Evolutionary conservation across 2,888 invertebrate genomes (phyloP).

Genomic region (Thumatha senex): DNA sequence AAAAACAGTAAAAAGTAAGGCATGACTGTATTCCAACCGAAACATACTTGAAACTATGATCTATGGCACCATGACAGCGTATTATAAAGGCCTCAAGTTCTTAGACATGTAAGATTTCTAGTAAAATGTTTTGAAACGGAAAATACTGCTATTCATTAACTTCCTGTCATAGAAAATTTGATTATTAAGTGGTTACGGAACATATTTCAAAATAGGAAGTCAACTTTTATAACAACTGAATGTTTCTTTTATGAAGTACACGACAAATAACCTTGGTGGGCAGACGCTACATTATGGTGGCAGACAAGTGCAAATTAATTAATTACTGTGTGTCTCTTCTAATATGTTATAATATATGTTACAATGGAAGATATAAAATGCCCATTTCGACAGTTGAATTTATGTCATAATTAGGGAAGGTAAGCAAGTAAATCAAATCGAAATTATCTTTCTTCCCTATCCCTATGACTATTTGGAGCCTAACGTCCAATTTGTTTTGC

Average conservation of each 20-base stretch:
- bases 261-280: too few species aligned
- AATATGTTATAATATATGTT: too few species aligned
- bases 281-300: too few species aligned
- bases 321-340: too few species aligned
- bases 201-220: neutral
- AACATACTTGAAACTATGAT: neutral
- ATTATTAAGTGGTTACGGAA: neutral
- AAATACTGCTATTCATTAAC: neutral
- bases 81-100: neutral
- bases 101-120: neutral
- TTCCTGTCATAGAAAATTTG: neutral
- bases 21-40: neutral
- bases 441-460: too few species aligned
- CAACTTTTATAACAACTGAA: neutral
- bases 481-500: too few species aligned
- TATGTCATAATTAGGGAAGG: too few species aligned
- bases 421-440: too few species aligned
- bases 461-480: too few species aligned
- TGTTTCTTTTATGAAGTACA: neutral
- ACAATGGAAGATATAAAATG: too few species aligned
- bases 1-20: neutral
- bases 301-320: too few species aligned
- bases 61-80: neutral
- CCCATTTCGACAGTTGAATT: too few species aligned
- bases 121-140: constrained; percentile 3